phyloP scores from a whole-genome alignment of 2,888 invertebrate genomes.

The Pseudoips prasinana region DNA sequence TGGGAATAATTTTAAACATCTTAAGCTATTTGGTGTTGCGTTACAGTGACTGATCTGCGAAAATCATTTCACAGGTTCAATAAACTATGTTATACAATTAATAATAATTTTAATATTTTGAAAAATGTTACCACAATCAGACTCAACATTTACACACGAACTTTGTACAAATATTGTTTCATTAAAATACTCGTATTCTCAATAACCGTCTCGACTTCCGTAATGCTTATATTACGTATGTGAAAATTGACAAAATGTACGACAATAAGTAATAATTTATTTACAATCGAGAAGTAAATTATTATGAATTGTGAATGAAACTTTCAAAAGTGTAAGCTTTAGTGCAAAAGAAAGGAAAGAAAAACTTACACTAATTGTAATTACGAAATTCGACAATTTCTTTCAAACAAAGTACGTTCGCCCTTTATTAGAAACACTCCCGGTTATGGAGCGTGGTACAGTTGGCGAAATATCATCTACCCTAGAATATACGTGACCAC shows the following conservation, averaged over 20 bases:
- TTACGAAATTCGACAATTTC: conserved; percentile 31
- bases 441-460: conserved; percentile 63
- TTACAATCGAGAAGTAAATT: conserved; percentile 45
- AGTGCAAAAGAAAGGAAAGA: conserved; percentile 36
- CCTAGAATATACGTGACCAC: conserved; percentile 78
- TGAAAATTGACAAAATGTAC: conserved; percentile 67
- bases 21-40: conserved; percentile 76
- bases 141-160: conserved; percentile 67
- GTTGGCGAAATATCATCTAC: conserved; percentile 76
- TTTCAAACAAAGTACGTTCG: conserved; percentile 76
- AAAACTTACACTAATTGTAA: conserved; percentile 25
- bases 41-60: conserved; percentile 66
- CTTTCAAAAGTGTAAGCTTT: conserved; percentile 39
- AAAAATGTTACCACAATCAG: conserved; percentile 65
- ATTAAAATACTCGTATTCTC: conserved; percentile 47
- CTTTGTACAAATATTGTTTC: conserved; percentile 71
- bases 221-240: conserved; percentile 65
- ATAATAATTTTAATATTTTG: conserved; percentile 50
- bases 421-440: conserved; percentile 60
- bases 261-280: conserved; percentile 45
- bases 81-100: conserved; percentile 51
- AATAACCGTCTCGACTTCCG: conserved; percentile 37
- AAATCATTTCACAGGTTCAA: conserved; percentile 48
- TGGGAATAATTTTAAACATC: conserved; percentile 43
- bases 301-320: conserved; percentile 34